phyloP scores from a whole-genome alignment of 2,888 invertebrate genomes.

The Allolobophora icterica region DNA sequence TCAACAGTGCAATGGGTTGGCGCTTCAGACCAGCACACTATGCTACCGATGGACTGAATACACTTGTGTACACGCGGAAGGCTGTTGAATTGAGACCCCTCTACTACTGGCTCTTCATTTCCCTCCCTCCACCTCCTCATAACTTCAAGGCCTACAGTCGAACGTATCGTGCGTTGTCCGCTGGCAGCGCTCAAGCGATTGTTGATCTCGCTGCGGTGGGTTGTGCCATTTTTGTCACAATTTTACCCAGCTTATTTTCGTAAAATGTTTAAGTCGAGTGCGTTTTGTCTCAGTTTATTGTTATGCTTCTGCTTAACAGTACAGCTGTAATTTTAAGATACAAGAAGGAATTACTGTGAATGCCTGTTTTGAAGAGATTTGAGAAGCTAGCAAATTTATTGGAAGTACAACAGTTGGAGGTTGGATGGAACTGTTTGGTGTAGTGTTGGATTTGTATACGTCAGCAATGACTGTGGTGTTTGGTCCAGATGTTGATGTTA shows the following conservation, averaged over 20 bases:
- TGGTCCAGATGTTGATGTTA: no score
- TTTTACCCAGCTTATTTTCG: neutral
- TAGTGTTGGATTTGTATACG: neutral
- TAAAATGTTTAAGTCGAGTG: neutral
- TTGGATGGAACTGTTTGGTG: neutral
- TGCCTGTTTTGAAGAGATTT: neutral
- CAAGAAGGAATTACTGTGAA: neutral
- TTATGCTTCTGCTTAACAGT: neutral
- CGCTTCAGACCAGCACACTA: constrained; percentile 25
- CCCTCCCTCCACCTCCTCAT: constrained; percentile 26
- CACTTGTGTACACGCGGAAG: constrained; percentile 20
- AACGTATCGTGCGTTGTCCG: neutral
- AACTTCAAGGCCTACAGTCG: constrained; percentile 29
- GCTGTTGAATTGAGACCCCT: constrained; percentile 27
- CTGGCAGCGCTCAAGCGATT: neutral
- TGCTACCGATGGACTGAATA: constrained; percentile 26
- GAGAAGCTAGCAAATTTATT: neutral
- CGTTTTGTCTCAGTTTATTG: neutral
- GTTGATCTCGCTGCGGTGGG: neutral
- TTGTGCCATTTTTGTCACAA: neutral
- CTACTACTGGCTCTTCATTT: constrained; percentile 33
- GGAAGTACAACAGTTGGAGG: neutral
- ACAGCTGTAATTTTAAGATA: neutral
- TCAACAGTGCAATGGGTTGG: constrained; percentile 25
- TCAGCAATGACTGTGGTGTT: no score